Evolutionary conservation across 2,113 vertebrate genomes (phyloP).

Genomic region (Lipotes vexillifer): DNA sequence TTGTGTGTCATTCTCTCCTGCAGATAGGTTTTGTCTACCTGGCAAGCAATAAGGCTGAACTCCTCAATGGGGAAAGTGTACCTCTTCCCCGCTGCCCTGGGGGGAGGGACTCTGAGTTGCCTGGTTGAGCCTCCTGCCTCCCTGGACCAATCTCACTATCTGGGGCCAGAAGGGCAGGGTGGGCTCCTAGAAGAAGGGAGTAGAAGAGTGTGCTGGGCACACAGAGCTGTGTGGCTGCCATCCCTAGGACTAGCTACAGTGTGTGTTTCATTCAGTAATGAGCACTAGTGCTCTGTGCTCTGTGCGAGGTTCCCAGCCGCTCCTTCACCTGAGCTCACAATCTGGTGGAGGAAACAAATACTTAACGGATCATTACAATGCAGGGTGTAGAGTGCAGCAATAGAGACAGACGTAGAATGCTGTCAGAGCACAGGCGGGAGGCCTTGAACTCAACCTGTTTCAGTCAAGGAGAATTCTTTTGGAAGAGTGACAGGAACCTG

Average conservation of each 20-base stretch:
- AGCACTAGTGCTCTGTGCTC: neutral
- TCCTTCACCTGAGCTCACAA: neutral
- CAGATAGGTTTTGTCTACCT: neutral
- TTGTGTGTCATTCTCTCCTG: neutral
- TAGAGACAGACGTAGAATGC: neutral
- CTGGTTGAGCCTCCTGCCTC: neutral
- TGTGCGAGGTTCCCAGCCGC: neutral
- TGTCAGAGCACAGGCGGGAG: neutral
- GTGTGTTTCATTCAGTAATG: neutral
- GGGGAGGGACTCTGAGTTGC: neutral
- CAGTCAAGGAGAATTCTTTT: neutral
- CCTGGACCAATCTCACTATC: neutral
- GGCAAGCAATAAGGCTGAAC: neutral
- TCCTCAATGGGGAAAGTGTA: rapidly evolving
- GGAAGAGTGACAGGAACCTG: neutral
- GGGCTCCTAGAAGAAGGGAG: neutral
- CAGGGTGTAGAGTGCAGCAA: neutral
- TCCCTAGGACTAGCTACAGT: rapidly evolving
- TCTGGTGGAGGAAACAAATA: neutral
- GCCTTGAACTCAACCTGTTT: neutral
- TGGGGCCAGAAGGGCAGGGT: neutral
- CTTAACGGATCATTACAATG: neutral
- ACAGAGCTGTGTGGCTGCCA: neutral
- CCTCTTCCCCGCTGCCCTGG: neutral
- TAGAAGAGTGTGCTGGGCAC: neutral